Percentiles rank a stretch among this genome's conserved stretches.
These are phyloP conservation scores for Trachelus troglodyta DNA, from an alignment of 2,888 invertebrate species.

Conservation along the genomic window DNA sequence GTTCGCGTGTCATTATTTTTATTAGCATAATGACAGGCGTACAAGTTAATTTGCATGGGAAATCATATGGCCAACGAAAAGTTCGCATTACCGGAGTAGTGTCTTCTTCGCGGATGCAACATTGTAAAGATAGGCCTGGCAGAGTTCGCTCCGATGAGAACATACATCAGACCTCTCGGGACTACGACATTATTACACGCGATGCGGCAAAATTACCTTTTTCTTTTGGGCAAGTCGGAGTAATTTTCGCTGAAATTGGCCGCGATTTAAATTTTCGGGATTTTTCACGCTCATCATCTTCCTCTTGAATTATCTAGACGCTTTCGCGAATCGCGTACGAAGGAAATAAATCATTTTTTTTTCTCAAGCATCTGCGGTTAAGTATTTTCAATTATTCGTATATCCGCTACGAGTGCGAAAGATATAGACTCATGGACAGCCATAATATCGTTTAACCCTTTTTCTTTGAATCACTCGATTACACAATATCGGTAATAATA, in stretches of 20 bases:
- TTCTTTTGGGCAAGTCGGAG: too few species aligned
- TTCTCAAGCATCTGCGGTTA: too few species aligned
- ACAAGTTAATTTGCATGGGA: slow-evolving; percentile 61
- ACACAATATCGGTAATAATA: too few species aligned
- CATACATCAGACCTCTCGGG: background rate
- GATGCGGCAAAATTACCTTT: background rate
- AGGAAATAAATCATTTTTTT: too few species aligned
- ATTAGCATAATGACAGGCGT: slow-evolving; percentile 60
- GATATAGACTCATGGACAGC: too few species aligned
- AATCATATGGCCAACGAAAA: slow-evolving; percentile 41
- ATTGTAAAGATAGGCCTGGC: background rate
- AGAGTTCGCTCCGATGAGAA: background rate
- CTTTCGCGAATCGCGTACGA: too few species aligned
- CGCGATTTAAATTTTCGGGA: background rate
- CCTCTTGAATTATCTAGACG: too few species aligned
- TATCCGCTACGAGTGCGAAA: too few species aligned
- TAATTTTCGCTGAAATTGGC: background rate
- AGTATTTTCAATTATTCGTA: too few species aligned
- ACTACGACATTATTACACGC: background rate
- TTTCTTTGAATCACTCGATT: too few species aligned
- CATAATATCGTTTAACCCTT: too few species aligned
- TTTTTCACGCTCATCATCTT: background rate
- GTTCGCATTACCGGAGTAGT: background rate
- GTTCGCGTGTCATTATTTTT: slow-evolving; percentile 14
- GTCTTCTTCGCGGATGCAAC: background rate